Evolutionary conservation across 2,113 vertebrate species (phyloP), one percentile per base, ranked within the genome.

Genomic region (Corythornis vintsioides): DNA sequence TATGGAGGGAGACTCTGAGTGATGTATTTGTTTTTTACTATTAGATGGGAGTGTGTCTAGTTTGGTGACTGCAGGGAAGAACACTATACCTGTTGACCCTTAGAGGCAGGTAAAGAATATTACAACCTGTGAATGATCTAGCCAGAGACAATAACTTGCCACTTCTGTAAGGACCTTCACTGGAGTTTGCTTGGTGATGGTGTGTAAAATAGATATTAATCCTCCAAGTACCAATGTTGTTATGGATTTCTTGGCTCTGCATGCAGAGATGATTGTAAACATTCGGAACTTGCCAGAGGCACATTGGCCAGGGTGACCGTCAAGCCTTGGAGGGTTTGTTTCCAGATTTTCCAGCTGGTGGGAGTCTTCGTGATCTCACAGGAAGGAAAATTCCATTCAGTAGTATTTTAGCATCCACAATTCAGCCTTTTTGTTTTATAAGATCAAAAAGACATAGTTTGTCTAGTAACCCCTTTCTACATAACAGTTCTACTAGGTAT

Each of bases 161-260:
- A 40, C 29, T 52, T 77, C 10, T 21, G 10, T 38, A 19, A 66
- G 9, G 35, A 70, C 25, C 13, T 5, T 48, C 25, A 13, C 18
- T 45, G 25, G 50, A 61, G 4, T 70, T 61, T 57, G 9, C 33
- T 70, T 66, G 47, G 40, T 53, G 53, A 14, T 52, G 21, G 10
- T 11, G 5, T 3, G 0, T 57, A 77, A 87, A 81, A 66, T 18
- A 15, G 4, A 33, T 35, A 10, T 57, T 47, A 61, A 73, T 57
- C n/a, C 29, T 74, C 26, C 0, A 2, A 83, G 26, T 33, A 43
- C 13, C 57, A 9, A 13, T 2, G 43, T 35, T 0, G 2, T 26
- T 66, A 47, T 40, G 26, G 7, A 45, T 86, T 79, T 86, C 28
- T 19, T 56, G 21, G 8, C 2, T 66, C n/a, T 66, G 22, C 65